Base-by-base conservation (phyloP, 2,113 vertebrate species). In the Hemiprocne comata region DNA sequence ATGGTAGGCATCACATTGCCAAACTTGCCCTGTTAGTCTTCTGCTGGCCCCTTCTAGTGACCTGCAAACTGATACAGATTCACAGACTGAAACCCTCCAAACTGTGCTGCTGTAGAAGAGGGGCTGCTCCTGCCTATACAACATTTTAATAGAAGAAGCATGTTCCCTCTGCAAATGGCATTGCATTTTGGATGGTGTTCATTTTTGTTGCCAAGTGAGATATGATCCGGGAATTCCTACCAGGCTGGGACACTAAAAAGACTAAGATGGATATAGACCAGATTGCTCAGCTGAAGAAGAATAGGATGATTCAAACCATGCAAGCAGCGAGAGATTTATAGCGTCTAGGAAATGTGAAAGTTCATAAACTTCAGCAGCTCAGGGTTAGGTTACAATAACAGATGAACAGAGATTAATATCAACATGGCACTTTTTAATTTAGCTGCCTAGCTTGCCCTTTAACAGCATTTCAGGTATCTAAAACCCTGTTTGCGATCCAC, bases 361-460 rank as follows among this genome's bases (percentile, higher is more conserved):
- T 95, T 94, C 96, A 93, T 80, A 94, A 95, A 96, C 95, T 94
- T 91, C 79, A 88, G 83, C 79, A 93, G 85, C 83, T 93, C 36
- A 58, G 72, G 83, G 88, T 90, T 88, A 86, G 79, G 90, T 94
- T 94, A 92, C 94, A 95, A 83, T 76, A 95, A 89, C 90, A 94
- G 85, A 95, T 84, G 85, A 96, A 88, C 72, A 90, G 67, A 92
- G 75, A 95, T 86, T 90, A 95, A 44, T 91, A 95, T 46, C 70
- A 94, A 90, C 48, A 29, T 73, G 58, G 62, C 36, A 79, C 82
- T 76, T 94, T 89, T 73, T 72, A 91, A 94, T 82, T 82, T 91
- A 79, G 64, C 65, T 85, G 58, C 34, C 46, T 87, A 89, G n/a
- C 58, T 73, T 87, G 61, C 29, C 82, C 36, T 84, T 40, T 17